These are phyloP conservation scores for Myotis pilosus DNA, from an alignment of 2,797 vertebrate species.

Conservation along the genomic window DNA sequence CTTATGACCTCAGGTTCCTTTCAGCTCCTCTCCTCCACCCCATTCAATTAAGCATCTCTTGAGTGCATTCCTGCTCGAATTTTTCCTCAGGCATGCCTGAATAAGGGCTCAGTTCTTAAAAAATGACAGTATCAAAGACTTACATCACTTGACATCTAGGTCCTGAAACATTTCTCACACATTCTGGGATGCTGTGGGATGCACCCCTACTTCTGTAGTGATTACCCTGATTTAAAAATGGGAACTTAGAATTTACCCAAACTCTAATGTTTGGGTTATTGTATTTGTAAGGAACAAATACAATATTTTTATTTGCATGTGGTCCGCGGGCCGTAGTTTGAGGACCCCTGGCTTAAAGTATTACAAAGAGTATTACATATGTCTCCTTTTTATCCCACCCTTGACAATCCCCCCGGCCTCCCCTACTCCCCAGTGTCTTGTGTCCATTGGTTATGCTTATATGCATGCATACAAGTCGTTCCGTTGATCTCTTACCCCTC, in stretches of 20 bases:
- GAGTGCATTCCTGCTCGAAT: not conserved
- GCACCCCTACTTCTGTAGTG: not conserved
- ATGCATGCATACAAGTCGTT: too few species aligned
- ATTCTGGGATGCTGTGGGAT: not conserved
- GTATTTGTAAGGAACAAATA: too few species aligned
- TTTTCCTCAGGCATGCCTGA: not conserved
- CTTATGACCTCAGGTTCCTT: not conserved
- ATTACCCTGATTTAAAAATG: not conserved
- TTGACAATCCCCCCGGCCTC: too few species aligned
- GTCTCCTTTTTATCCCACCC: too few species aligned
- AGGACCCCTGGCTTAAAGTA: too few species aligned
- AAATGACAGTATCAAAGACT: not conserved
- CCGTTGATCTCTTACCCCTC: too few species aligned
- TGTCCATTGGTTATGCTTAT: too few species aligned
- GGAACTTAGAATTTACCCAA: not conserved
- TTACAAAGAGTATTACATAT: too few species aligned
- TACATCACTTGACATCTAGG: not conserved
- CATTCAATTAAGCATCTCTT: not conserved
- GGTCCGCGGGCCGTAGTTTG: too few species aligned
- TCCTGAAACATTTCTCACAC: not conserved
- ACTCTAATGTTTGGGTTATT: not conserved
- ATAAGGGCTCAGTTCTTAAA: not conserved
- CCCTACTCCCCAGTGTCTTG: too few species aligned
- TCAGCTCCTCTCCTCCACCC: not conserved
- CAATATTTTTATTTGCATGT: too few species aligned